phyloP scores from a whole-genome alignment of 53 echinoderm and acorn worm genomes.

The Antedon mediterranea region DNA sequence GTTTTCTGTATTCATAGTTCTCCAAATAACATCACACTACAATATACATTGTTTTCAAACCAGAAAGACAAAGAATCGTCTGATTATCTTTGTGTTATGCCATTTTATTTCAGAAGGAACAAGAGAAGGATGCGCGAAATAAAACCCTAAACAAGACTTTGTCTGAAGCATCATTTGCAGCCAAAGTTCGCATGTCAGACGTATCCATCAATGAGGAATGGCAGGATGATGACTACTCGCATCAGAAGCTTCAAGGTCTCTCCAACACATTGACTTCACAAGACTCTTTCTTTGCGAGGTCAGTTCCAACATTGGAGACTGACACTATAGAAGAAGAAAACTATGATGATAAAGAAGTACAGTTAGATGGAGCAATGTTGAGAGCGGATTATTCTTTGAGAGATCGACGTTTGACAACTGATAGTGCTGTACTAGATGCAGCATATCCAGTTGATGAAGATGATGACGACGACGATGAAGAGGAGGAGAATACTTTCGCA shows the following conservation, averaged over 20 bases:
- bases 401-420: background rate
- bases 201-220: slow-evolving; percentile 51
- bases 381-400: background rate
- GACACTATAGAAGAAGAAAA: slow-evolving; percentile 3
- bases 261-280: slow-evolving; percentile 12
- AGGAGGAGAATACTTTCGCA: background rate
- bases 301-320: slow-evolving; percentile 21
- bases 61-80: no score
- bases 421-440: background rate
- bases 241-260: slow-evolving; percentile 42
- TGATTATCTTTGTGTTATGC: no score
- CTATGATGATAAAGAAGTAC: background rate
- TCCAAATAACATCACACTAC: no score
- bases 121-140: slow-evolving; percentile 1
- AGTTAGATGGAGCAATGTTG: background rate
- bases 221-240: slow-evolving; percentile 67
- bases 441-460: slow-evolving; percentile 12
- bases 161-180: slow-evolving; percentile 32
- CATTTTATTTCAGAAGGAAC: slow-evolving; percentile 15
- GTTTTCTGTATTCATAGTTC: no score
- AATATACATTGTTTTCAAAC: no score
- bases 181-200: slow-evolving; percentile 39
- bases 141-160: slow-evolving; percentile 19
- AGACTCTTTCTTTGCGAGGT: slow-evolving; percentile 45
- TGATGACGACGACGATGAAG: slow-evolving; percentile 35